Base-by-base conservation (phyloP, 1,140 invertebrate species). In the Papilio aristodemus region DNA sequence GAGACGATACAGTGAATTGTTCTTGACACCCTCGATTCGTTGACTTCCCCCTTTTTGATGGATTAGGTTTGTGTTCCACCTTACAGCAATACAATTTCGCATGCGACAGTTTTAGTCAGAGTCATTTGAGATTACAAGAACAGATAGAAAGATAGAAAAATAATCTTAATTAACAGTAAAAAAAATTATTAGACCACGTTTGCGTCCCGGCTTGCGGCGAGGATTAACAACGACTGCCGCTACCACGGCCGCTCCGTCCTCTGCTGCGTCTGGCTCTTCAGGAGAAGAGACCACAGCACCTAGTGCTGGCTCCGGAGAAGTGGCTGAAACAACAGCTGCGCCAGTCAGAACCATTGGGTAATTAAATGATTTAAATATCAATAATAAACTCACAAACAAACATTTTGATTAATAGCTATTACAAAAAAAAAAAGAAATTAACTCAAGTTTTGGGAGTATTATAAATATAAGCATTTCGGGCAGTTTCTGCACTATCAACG, bases 321-420 rank as follows among this genome's bases (percentile, higher is more conserved):
- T 81, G 1, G 71, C 69, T 2, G 87, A 90, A 67, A 89, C 88
- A 14, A 90, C 88, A 1, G 79, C 81, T 8, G 78, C 77, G 0
- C 83, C 86, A 3, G 73, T 75, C 37, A 87, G 86, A 60, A 80
- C 80, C 67, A 84, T 87, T 67, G 85, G 81, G 86, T 88, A 74
- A 62, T 54, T 38, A 38, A 4, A 63, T 0, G 17, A 11, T 43
- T 41, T 54, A 27, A 19, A 59, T 63, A 17, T 39, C 25, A n/a
- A 8, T 32, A 9, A 46, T 39, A 39, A 10, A 13, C 38, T 0
- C 38, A 39, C 0, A 39, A 4, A 39, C 13, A 39, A 0, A 39
- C 9, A 39, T 57, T 57, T 27, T 25, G 22, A 27, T 57, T n/a
- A 50, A 50, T n/a, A n/a, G 43, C 43, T n/a, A 17, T 50, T 50